phyloP scores from a whole-genome alignment of 2,797 vertebrate genomes.

The Danio kyathit region DNA sequence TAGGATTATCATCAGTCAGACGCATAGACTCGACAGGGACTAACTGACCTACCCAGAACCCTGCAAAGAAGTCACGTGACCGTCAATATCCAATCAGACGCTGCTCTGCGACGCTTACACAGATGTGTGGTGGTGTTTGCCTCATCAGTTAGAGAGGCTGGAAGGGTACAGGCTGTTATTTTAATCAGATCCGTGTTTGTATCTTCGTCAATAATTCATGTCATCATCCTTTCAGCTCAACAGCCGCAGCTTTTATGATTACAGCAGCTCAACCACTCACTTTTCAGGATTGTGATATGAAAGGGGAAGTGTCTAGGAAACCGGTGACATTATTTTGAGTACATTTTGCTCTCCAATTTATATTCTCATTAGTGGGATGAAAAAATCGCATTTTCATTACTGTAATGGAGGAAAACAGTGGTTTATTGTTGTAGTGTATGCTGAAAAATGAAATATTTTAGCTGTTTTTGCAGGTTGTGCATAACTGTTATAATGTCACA shows the following conservation, averaged over 20 bases:
- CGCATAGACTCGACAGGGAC: constrained; percentile 43
- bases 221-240: constrained; percentile 43
- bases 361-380: constrained; percentile 1
- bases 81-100: constrained; percentile 41
- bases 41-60: constrained; percentile 57
- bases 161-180: constrained; percentile 49
- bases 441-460: constrained; percentile 8
- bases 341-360: background rate
- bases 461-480: too few species aligned
- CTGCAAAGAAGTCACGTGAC: constrained; percentile 59
- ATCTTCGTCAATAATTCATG: constrained; percentile 56
- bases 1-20: constrained; percentile 43
- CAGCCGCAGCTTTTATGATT: constrained; percentile 30
- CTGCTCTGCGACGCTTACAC: constrained; percentile 9
- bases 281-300: constrained; percentile 14
- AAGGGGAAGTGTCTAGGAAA: background rate
- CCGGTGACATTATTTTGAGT: background rate
- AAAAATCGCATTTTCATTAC: background rate
- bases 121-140: constrained; percentile 38
- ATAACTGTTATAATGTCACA: too few species aligned
- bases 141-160: constrained; percentile 45
- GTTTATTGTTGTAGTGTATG: background rate
- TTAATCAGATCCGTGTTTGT: constrained; percentile 55
- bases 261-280: constrained; percentile 23
- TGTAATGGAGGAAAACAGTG: background rate